Evolutionary conservation across 2,888 invertebrate genomes (phyloP), one percentile per base, ranked within the genome.

Genomic region (Globia sparganii): DNA sequence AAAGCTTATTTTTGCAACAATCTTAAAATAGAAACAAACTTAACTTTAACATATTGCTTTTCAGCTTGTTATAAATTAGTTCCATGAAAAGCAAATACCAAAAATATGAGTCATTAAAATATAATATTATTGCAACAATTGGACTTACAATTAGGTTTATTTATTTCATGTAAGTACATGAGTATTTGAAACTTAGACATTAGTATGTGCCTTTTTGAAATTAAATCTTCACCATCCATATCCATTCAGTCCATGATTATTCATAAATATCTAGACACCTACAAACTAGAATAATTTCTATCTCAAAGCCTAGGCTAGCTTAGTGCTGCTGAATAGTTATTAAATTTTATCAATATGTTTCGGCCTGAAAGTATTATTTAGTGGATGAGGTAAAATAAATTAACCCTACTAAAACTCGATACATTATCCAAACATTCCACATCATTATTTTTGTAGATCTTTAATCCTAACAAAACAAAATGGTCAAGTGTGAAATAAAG

Each of bases 191-290:
- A 89, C 87, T 88, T 92, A 88, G 92, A 91, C 88, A 87, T 87
- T 90, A 91, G 91, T 88, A 93, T 93, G 95, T 95, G 96, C 95
- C 96, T 95, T 95, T 94, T 93, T 87, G 88, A 91, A 92, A 91
- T 92, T 90, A 87, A 90, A 91, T 90, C 89, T 90, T 93, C 94
- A 94, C 94, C 94, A 94, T 94, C 93, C 94, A 93, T 92, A 92
- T 92, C 91, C 91, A 93, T 89, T 91, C 90, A 93, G 93, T 94
- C 94, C 93, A 93, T 91, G 81, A 85, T 83, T 88, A 91, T 90
- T 92, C 88, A 88, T 91, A 90, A 88, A 80, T 62, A 62, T 56
- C 75, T 78, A 83, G 72, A 86, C 64, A 66, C 61, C 59, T 85
- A 75, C 69, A 75, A 58, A 77, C 74, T 82, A 85, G 66, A 77